Conservation (phyloP, 2,797 vertebrate species). For the Anisognathus igniventris region DNA sequence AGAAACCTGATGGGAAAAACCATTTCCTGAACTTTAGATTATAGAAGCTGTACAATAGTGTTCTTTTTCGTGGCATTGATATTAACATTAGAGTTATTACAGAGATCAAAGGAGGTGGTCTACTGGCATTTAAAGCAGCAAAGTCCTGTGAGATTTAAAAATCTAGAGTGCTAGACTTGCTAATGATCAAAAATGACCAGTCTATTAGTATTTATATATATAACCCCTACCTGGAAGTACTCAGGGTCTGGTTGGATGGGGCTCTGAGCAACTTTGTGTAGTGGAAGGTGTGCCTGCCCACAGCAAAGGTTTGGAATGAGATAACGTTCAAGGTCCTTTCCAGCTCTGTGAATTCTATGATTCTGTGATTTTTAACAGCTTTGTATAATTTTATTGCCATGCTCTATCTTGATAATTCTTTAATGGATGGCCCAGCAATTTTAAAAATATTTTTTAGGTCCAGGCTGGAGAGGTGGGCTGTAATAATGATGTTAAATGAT, state of each 20-base stretch:
- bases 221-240: background rate
- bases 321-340: background rate
- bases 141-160: background rate
- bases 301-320: background rate
- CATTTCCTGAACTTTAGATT: background rate
- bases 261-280: background rate
- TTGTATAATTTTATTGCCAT: background rate
- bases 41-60: fast-evolving
- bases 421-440: fast-evolving
- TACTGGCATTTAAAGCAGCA: background rate
- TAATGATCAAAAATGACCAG: fast-evolving
- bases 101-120: background rate
- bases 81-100: background rate
- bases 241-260: background rate
- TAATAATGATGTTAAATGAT: background rate
- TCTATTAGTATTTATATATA: background rate
- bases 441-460: fast-evolving
- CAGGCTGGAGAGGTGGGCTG: background rate
- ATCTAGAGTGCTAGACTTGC: background rate
- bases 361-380: background rate
- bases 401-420: background rate
- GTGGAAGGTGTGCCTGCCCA: background rate
- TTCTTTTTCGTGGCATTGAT: background rate
- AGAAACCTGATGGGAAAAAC: background rate
- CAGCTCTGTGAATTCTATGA: background rate